A percentile compares a stretch with the other conserved stretches of the same genome.
These are phyloP conservation scores for Reinhardtius hippoglossoides DNA, from an alignment of 2,113 vertebrate species.

Conservation along the genomic window DNA sequence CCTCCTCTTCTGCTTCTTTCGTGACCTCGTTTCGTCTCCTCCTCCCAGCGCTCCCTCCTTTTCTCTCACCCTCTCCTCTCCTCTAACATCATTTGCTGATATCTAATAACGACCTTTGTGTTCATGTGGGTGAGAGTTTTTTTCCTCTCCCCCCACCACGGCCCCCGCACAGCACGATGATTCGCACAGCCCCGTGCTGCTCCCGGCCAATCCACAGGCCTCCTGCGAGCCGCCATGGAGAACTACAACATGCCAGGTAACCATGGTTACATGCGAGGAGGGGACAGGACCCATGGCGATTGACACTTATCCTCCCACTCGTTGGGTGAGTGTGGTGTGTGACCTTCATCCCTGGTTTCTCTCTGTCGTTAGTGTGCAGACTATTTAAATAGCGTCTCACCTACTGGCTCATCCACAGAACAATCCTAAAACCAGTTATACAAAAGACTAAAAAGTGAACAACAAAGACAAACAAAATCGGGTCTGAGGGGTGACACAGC, in stretches of 20 bases:
- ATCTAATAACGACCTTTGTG: constrained; percentile 67
- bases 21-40: neutral
- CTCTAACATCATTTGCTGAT: constrained; percentile 19
- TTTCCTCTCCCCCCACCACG: constrained; percentile 70
- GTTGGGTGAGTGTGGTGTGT: constrained; percentile 48
- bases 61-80: neutral
- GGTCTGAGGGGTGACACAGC: too few species aligned
- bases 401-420: too few species aligned
- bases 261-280: constrained; percentile 60
- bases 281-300: constrained; percentile 64
- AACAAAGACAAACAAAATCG: neutral
- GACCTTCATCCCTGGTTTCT: constrained; percentile 62
- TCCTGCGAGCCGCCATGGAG: constrained; percentile 83
- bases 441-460: neutral
- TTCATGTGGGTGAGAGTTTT: constrained; percentile 2
- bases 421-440: neutral
- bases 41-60: neutral
- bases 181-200: constrained; percentile 81
- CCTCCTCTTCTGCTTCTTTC: neutral
- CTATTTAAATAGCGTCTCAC: too few species aligned
- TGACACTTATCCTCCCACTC: constrained; percentile 77
- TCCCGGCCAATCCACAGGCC: constrained; percentile 86
- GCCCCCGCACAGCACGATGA: constrained; percentile 86
- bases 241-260: constrained; percentile 89
- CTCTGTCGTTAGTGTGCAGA: neutral